These are phyloP conservation scores for Dendrolimus punctatus DNA, from an alignment of 1,140 invertebrate species.

Conservation along the genomic window DNA sequence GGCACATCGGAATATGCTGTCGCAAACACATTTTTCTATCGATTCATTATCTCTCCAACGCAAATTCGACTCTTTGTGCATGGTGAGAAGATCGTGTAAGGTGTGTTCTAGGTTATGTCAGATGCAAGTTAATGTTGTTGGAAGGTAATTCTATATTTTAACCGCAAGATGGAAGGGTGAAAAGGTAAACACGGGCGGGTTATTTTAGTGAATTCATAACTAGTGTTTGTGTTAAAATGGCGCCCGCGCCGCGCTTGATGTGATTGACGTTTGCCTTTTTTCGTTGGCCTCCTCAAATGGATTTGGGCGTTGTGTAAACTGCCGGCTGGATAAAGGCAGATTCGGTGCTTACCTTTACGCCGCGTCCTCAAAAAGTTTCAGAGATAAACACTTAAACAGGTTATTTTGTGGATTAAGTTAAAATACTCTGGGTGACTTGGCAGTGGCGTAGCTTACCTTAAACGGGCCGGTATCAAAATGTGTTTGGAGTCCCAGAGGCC, in stretches of 20 bases:
- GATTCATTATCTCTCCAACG: constrained; percentile 22
- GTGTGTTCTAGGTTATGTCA: constrained; percentile 12
- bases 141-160: constrained; percentile 67
- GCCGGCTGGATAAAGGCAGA: too few species aligned
- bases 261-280: not conserved
- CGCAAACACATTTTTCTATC: constrained; percentile 38
- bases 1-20: constrained; percentile 52
- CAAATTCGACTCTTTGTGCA: constrained; percentile 22
- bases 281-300: too few species aligned
- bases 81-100: constrained; percentile 14
- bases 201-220: constrained; percentile 64
- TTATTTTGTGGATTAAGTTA: too few species aligned
- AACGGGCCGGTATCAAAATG: too few species aligned
- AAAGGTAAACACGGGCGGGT: constrained; percentile 61
- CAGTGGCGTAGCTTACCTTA: too few species aligned
- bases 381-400: too few species aligned
- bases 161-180: constrained; percentile 63
- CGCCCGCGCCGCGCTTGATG: constrained; percentile 2
- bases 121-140: constrained; percentile 32
- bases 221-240: constrained; percentile 8
- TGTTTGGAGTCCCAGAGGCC: too few species aligned
- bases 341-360: too few species aligned
- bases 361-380: too few species aligned
- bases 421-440: too few species aligned
- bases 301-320: too few species aligned